Percentiles rank a stretch among this genome's conserved stretches.
These are phyloP conservation scores for Oscheius onirici DNA, from an alignment of 2,888 invertebrate species.

Conservation along the genomic window DNA sequence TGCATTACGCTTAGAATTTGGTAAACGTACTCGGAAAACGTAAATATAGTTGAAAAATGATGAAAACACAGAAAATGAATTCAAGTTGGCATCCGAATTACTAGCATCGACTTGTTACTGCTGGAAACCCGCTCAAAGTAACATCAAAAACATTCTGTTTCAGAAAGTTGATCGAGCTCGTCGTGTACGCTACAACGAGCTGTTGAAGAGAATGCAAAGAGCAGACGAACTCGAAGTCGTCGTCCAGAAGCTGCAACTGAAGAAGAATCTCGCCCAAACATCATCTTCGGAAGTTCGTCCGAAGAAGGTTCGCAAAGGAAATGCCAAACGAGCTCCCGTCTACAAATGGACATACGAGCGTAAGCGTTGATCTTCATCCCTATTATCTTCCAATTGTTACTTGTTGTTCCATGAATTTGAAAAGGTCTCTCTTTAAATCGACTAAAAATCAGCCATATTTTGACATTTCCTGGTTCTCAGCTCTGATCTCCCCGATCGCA, in stretches of 20 bases:
- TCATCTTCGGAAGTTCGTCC: conserved; percentile 57
- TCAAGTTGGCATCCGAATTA: no score
- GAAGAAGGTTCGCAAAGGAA: conserved; percentile 58
- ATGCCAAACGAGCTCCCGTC: conserved; percentile 61
- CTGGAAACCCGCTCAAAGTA: no score
- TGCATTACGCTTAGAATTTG: no score
- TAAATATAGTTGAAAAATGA: no score
- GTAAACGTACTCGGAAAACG: no score
- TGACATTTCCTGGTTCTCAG: no score
- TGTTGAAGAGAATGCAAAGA: conserved; percentile 64
- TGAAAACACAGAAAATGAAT: no score
- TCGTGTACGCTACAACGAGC: conserved; percentile 63
- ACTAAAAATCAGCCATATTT: no score
- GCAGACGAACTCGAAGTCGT: conserved; percentile 63
- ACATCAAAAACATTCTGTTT: conserved; percentile 17
- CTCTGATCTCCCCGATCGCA: no score
- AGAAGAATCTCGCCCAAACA: conserved; percentile 56
- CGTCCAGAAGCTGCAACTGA: conserved; percentile 65
- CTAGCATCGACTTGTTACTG: no score
- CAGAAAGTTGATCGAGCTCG: conserved; percentile 60
- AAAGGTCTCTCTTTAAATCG: no score
- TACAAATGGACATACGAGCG: conserved; percentile 70
- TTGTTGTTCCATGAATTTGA: no score
- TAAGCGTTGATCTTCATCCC: conserved; percentile 52
- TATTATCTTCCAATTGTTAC: background rate